Base-by-base conservation (phyloP, 2,888 invertebrate genomes). In the Cantharis lateralis region DNA sequence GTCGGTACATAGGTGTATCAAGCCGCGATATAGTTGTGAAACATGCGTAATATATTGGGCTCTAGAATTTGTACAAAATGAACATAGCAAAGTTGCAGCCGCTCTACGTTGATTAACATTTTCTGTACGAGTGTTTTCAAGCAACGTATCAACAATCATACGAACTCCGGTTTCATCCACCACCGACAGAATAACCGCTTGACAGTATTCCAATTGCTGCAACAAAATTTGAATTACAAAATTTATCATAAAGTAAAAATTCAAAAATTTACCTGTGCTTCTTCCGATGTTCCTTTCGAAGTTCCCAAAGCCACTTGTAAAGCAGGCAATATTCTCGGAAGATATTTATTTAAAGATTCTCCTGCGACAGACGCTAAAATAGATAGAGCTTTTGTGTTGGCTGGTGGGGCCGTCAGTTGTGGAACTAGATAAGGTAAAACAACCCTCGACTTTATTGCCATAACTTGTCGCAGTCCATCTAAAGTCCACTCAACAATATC, bases 391-490 rank as follows among this genome's bases (percentile, higher is more conserved):
- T 96, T 95, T 13, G 98, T 96, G 89, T 98, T 97, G 9, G 96
- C 95, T 16, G 97, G 97, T 7, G 93, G 92, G 9, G 94, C 93
- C 0, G 97, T 98, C 84, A 99, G 89, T 89, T 98, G 95, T 3
- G 99, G 99, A 78, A 99, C 95, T 79, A 99, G 91, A 89, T 98
- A 98, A 0, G 99, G 99, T 82, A 99, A 90, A 74, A 99, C 98
- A 0, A 97, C 98, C 82, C 96, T 92, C 0, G 98, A 97, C 89
- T 98, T 99, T 76, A 98, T 96, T 13, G 96, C 94, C 97, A 99
- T 98, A 62, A 99, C 96, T 91, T 98, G 98, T 76, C 96, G 93
- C 82, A 99, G 91, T 16, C 99, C 99, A 87, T 99, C 99, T 80
- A 99, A 90, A 10, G 98, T 96, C 85, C 95, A 95, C 86, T 98